These are phyloP conservation scores for Lates calcarifer DNA, from an alignment of 2,113 vertebrate species.

Conservation along the genomic window DNA sequence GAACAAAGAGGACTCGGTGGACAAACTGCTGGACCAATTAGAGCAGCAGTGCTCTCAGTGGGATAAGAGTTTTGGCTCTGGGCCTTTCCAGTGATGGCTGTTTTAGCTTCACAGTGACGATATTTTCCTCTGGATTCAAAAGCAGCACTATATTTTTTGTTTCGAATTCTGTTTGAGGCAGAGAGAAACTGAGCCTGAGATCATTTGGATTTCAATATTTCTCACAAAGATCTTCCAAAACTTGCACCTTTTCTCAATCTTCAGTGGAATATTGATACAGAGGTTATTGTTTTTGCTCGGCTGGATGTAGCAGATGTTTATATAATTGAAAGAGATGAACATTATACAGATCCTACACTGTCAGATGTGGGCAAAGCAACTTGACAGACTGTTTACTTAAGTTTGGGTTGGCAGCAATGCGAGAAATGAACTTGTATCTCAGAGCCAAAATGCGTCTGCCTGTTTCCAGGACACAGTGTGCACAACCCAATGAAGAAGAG, in stretches of 20 bases:
- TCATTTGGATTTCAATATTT: slow-evolving; percentile 25
- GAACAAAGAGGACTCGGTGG: slow-evolving; percentile 86
- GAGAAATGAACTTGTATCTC: slow-evolving; percentile 32
- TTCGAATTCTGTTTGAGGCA: not conserved
- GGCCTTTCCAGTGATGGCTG: slow-evolving; percentile 78
- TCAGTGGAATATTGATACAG: slow-evolving; percentile 22
- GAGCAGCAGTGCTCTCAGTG: slow-evolving; percentile 76
- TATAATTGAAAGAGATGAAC: slow-evolving; percentile 39
- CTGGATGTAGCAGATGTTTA: slow-evolving; percentile 40
- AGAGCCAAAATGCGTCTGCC: slow-evolving; percentile 41
- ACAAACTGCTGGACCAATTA: slow-evolving; percentile 82
- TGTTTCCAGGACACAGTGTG: slow-evolving; percentile 44
- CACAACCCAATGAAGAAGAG: slow-evolving; percentile 1
- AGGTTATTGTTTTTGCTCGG: not conserved
- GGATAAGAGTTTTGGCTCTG: slow-evolving; percentile 78
- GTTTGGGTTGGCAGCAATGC: slow-evolving; percentile 43
- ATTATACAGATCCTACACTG: slow-evolving; percentile 23
- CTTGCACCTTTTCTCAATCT: slow-evolving; percentile 21
- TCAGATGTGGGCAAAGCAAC: slow-evolving; percentile 38
- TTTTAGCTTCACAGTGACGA: not conserved
- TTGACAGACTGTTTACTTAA: slow-evolving; percentile 38
- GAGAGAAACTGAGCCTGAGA: not conserved
- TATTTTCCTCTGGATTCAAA: slow-evolving; percentile 24
- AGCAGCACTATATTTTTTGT: slow-evolving; percentile 10
- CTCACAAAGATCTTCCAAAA: slow-evolving; percentile 45